Evolutionary conservation across 2,888 invertebrate genomes (phyloP).

Genomic region (Tachystola acroxantha): DNA sequence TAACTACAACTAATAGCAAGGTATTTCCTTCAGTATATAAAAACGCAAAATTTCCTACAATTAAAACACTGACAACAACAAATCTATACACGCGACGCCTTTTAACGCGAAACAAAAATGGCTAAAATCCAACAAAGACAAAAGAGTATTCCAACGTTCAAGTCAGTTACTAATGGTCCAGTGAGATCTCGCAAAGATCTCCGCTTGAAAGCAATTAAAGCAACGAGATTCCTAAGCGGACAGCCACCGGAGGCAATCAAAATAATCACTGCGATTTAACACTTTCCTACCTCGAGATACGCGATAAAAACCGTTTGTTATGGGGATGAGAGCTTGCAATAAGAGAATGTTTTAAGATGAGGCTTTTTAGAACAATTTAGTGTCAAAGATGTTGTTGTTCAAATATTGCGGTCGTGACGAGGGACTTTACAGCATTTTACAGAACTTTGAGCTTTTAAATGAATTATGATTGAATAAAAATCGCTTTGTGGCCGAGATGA

Average conservation of each 20-base stretch:
- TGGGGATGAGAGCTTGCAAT: neutral
- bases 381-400: no score
- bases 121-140: slow-evolving; percentile 36
- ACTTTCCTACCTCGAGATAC: slow-evolving; percentile 57
- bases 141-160: slow-evolving; percentile 39
- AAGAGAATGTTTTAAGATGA: no score
- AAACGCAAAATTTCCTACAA: no score
- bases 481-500: no score
- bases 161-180: slow-evolving; percentile 62
- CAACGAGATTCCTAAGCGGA: slow-evolving; percentile 48
- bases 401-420: no score
- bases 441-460: no score
- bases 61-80: slow-evolving; percentile 27
- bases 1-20: no score
- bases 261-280: slow-evolving; percentile 69
- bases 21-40: no score
- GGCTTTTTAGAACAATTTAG: no score
- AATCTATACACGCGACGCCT: slow-evolving; percentile 37
- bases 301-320: slow-evolving; percentile 32
- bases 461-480: no score
- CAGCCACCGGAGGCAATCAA: slow-evolving; percentile 54
- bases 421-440: no score
- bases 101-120: slow-evolving; percentile 31
- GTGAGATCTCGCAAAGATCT: slow-evolving; percentile 37
- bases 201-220: slow-evolving; percentile 52